Evolutionary conservation across 2,888 invertebrate species (phyloP).

Genomic region (Drosophila austrosaltans): DNA sequence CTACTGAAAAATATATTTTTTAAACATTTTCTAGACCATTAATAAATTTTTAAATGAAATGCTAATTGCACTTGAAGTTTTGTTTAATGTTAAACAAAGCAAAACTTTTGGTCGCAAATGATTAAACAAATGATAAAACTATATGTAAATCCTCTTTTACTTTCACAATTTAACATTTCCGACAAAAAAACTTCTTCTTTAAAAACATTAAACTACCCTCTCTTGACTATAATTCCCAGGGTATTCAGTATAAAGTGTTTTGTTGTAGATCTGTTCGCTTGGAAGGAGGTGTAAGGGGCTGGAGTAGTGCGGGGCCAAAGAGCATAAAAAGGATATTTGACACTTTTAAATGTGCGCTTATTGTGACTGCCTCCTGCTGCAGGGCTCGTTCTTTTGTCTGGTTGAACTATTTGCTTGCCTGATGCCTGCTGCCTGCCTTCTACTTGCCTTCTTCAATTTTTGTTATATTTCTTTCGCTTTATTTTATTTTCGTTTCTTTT

Average conservation of each 20-base stretch:
- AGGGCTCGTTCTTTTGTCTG: constrained; percentile 55
- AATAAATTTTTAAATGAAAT: too few species aligned
- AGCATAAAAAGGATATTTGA: constrained; percentile 80
- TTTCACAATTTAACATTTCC: too few species aligned
- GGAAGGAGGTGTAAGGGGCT: constrained; percentile 35
- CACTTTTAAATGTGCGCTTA: constrained; percentile 80
- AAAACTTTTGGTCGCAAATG: too few species aligned
- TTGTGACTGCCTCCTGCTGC: constrained; percentile 57
- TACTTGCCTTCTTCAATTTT: constrained; percentile 63
- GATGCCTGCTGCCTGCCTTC: constrained; percentile 31
- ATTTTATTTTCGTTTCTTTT: constrained; percentile 50
- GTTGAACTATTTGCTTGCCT: constrained; percentile 70
- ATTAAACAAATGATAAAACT: too few species aligned
- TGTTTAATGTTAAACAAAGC: too few species aligned
- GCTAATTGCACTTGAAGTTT: too few species aligned
- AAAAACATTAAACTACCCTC: neutral
- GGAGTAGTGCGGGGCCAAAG: constrained; percentile 56
- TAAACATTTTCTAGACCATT: too few species aligned
- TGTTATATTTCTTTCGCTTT: constrained; percentile 53
- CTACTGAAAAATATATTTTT: too few species aligned
- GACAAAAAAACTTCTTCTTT: too few species aligned
- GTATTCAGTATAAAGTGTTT: constrained; percentile 66
- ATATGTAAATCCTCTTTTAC: too few species aligned
- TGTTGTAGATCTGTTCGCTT: constrained; percentile 19
- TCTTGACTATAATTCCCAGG: constrained; percentile 10